A percentile compares a stretch with the other conserved stretches of the same genome.
These are phyloP conservation scores for Bombus fervidus DNA, from an alignment of 1,140 invertebrate genomes.

Conservation along the genomic window DNA sequence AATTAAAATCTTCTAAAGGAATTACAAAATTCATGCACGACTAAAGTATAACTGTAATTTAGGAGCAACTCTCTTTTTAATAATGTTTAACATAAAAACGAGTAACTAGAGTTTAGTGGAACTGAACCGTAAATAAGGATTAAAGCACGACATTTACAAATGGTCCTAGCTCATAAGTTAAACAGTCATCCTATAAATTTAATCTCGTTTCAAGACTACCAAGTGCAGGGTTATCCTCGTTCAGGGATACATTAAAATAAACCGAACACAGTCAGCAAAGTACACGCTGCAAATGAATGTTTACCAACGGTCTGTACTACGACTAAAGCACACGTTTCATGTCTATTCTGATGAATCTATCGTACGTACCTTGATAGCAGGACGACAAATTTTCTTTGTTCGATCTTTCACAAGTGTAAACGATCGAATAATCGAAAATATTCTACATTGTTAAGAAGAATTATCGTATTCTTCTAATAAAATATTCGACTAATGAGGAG, in stretches of 20 bases:
- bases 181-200: constrained; percentile 4
- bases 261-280: neutral
- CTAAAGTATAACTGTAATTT: neutral
- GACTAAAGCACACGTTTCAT: neutral
- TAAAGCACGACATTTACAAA: no score
- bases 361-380: neutral
- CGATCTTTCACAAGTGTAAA: neutral
- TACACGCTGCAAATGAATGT: constrained; percentile 32
- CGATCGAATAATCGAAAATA: neutral
- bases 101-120: neutral
- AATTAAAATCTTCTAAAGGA: neutral
- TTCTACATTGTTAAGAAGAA: neutral
- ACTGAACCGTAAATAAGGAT: neutral
- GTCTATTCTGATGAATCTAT: constrained; percentile 16
- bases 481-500: neutral
- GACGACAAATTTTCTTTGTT: neutral
- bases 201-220: neutral
- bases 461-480: neutral
- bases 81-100: no score
- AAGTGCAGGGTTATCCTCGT: neutral
- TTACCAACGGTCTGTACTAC: neutral
- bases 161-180: neutral
- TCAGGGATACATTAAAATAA: constrained; percentile 16
- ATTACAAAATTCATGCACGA: neutral
- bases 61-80: no score